phyloP scores from a whole-genome alignment of 2,797 vertebrate species.

The Microtus obscurus region DNA sequence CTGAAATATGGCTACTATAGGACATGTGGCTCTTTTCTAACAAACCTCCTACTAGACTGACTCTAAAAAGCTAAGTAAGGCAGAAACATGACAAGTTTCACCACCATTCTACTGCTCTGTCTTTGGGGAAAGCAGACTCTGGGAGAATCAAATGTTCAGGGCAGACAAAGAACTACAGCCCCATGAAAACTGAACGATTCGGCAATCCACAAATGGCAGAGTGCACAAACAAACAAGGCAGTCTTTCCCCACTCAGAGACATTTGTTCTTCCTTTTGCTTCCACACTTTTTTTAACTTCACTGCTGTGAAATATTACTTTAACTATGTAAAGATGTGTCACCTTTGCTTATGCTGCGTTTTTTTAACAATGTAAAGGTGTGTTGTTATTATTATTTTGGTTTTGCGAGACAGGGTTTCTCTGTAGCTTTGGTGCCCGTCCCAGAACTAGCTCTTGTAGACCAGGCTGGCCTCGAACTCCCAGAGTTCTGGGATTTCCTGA shows the following conservation, averaged over 20 bases:
- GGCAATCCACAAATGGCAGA: slow-evolving; percentile 23
- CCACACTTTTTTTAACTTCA: neutral
- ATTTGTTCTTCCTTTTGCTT: neutral
- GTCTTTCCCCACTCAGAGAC: neutral
- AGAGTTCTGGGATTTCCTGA: no score
- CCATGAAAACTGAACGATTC: slow-evolving; percentile 10
- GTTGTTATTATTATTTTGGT: neutral
- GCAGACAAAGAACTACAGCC: neutral
- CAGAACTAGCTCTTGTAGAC: no score
- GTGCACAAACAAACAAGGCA: neutral
- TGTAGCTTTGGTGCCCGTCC: no score
- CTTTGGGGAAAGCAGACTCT: neutral
- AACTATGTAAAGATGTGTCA: neutral
- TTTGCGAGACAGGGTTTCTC: no score
- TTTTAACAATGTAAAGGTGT: neutral
- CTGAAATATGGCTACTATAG: slow-evolving; percentile 2
- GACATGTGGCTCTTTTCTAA: neutral
- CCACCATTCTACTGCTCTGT: neutral
- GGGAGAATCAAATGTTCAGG: neutral
- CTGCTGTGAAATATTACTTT: neutral
- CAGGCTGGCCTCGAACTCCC: no score
- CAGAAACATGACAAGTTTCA: neutral
- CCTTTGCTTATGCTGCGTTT: neutral
- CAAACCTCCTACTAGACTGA: neutral
- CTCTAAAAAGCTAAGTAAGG: neutral